Conservation (phyloP, 2,797 vertebrate genomes). For the Jordanella pulchra region DNA sequence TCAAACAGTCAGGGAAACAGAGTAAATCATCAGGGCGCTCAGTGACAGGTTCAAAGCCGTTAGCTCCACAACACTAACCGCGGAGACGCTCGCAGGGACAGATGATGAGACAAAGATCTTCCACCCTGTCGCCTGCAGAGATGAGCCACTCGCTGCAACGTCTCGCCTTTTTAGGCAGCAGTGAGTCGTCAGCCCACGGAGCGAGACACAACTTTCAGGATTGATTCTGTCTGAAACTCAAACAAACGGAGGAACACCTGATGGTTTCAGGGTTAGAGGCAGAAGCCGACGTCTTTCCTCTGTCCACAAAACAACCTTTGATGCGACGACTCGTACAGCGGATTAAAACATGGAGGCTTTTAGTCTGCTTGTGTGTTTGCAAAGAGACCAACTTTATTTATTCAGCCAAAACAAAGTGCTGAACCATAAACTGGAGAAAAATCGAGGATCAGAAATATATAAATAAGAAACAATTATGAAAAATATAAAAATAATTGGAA, state of each 20-base stretch:
- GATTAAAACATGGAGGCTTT: no score
- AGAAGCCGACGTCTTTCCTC: no score
- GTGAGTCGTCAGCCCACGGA: not conserved
- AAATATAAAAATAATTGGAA: no score
- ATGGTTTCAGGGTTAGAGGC: no score
- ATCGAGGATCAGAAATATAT: no score
- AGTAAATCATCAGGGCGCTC: slow-evolving; percentile 49
- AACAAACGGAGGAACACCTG: not conserved
- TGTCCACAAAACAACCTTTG: slow-evolving; percentile 19
- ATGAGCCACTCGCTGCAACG: not conserved
- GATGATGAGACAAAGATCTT: slow-evolving; percentile 12
- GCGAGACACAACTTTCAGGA: not conserved
- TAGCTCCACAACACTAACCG: slow-evolving; percentile 21
- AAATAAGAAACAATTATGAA: no score
- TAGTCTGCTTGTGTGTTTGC: no score
- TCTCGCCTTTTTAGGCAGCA: not conserved
- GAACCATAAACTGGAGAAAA: no score
- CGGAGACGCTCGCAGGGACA: slow-evolving; percentile 3
- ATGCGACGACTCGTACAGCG: not conserved
- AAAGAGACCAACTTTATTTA: no score
- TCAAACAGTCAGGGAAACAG: slow-evolving; percentile 62
- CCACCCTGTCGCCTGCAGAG: not conserved
- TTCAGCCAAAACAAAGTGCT: no score
- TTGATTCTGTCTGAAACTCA: not conserved
- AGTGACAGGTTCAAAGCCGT: slow-evolving; percentile 37